These are phyloP conservation scores for Heterocephalus glaber DNA, from an alignment of 2,113 vertebrate genomes.

Conservation along the genomic window DNA sequence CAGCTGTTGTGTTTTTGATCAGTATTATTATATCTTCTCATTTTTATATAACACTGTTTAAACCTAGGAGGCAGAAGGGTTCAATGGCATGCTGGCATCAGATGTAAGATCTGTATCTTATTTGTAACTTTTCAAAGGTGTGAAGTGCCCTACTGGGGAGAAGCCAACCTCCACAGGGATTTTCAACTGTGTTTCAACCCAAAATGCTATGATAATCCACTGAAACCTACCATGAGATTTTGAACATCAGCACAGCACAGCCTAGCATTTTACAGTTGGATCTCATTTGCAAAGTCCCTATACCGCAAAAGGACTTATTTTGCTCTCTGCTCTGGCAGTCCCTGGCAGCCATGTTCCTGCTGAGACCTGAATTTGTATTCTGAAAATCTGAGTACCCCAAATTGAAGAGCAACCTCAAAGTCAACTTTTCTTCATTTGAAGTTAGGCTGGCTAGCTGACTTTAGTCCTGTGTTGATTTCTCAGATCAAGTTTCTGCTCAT, in stretches of 20 bases:
- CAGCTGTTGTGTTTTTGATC: background rate
- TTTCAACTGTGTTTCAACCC: conserved; percentile 21
- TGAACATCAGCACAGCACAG: background rate
- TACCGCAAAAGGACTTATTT: background rate
- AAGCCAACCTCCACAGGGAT: background rate
- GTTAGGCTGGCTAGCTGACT: background rate
- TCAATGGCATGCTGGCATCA: background rate
- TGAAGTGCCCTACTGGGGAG: background rate
- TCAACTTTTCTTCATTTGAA: conserved; percentile 49
- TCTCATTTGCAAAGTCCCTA: background rate
- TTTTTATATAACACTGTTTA: background rate
- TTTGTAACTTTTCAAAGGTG: conserved; percentile 53
- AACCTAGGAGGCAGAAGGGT: background rate
- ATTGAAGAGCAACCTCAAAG: conserved; percentile 60
- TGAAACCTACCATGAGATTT: background rate
- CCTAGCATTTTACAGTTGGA: background rate
- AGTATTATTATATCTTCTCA: background rate
- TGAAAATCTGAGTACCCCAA: conserved; percentile 46
- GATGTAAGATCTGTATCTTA: conserved; percentile 2
- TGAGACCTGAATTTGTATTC: conserved; percentile 57
- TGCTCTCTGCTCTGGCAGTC: background rate
- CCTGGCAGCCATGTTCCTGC: background rate
- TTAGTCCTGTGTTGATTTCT: conserved; percentile 47
- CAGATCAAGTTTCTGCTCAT: conserved; percentile 20
- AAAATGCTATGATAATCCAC: background rate